phyloP scores from a whole-genome alignment of 2,797 vertebrate species.

The Malacoraja senta region DNA sequence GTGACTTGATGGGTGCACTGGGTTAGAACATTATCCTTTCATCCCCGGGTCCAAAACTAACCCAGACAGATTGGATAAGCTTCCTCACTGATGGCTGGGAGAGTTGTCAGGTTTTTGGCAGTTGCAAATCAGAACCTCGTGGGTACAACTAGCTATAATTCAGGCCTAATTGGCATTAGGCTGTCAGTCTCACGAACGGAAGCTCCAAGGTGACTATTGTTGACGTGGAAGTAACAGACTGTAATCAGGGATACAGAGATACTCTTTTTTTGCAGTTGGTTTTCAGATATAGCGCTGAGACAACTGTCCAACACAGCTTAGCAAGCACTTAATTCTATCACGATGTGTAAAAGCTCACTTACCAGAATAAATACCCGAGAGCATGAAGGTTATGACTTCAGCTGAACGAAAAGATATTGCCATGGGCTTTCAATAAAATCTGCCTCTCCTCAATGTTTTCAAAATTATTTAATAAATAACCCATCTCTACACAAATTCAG shows the following conservation, averaged over 20 bases:
- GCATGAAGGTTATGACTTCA: background rate
- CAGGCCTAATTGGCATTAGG: conserved; percentile 11
- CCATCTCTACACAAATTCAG: background rate
- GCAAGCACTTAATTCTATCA: background rate
- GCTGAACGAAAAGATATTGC: background rate
- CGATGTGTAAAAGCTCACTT: background rate
- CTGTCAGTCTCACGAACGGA: background rate
- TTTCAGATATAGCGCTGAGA: background rate
- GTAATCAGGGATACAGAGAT: background rate
- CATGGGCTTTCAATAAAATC: background rate
- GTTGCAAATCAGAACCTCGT: background rate
- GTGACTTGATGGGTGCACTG: background rate
- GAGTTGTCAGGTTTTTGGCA: background rate
- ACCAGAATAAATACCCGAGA: background rate
- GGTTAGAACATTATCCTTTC: conserved; percentile 12
- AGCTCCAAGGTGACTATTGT: background rate
- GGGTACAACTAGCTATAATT: background rate
- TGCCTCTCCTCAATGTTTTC: background rate
- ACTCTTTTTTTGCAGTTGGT: background rate
- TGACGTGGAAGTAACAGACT: background rate
- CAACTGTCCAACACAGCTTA: background rate
- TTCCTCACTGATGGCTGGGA: background rate
- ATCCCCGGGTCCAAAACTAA: background rate
- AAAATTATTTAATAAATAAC: background rate
- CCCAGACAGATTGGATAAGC: background rate